Base-by-base conservation (phyloP, 2,888 invertebrate genomes). In the Phrixothrix hirtus region DNA sequence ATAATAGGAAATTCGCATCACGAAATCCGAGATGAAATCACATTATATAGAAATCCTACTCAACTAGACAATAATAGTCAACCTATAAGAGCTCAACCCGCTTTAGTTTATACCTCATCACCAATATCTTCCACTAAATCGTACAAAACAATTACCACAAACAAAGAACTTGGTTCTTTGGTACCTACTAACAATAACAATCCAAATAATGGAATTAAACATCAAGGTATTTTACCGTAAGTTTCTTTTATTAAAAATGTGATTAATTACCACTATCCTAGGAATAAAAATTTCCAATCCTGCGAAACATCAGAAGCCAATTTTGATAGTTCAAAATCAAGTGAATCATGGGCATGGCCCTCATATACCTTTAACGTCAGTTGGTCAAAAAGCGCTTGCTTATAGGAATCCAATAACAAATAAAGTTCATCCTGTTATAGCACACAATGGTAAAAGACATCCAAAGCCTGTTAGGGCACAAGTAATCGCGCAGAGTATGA, bases 281-380 rank as follows among this genome's bases (percentile, higher is more conserved):
- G 54, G 31, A 43, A 46, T 32, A 21, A 65, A 64, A 53, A 41
- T 57, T 41, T 44, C 62, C 15, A 47, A 60, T 10, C 61, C 55
- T 35, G 41, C 43, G n/a, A 61, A 60, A 49, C 58, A 47, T 13
- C 50, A 50, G 16, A 35, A 54, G 29, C 55, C 57, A 5, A 35
- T 52, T 41, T 43, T 51, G 34, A 38, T 39, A 64, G 72, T 12
- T 74, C 78, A 35, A 78, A 78, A 62, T 75, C 75, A 9, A 76
- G 77, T 30, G 77, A 73, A 62, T 61, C 75, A 29, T 73, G 77
- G 0, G 70, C 78, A 55, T 75, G 76, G 58, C 70, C 78, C 11
- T 71, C 77, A 9, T 77, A 77, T 58, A 77, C 78, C 55, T 75
- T 77, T 13, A 64, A 78, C 43, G 76, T 77, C 58, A 76, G 77